Base-by-base conservation (phyloP, 2,888 invertebrate genomes). In the Caenorhabditis wallacei region DNA sequence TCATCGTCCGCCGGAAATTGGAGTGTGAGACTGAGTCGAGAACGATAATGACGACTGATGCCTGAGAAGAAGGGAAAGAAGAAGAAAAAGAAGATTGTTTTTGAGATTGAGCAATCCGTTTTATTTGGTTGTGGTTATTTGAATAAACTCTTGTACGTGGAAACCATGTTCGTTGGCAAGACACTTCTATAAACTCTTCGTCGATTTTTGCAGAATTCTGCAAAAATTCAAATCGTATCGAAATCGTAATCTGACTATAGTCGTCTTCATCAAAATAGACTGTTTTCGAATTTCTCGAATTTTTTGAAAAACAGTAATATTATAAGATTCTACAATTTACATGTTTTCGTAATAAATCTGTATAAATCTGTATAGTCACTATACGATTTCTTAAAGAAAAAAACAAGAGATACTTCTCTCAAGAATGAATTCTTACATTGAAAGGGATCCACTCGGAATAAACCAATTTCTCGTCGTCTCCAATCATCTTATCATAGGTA, bases 11-110 rank as follows among this genome's bases (percentile, higher is more conserved):
- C 90, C 30, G 84, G 80, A 92, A 92, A 76, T 92, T 92, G 46
- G 92, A 89, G 40, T 92, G 87, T 4, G 93, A 93, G 18, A 93
- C 90, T 0, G 93, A 92, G 84, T 93, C 93, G 61, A 93, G 86
- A 0, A 93, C 93, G 13, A 93, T 88, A 83, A 93, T 89, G 16
- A 92, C 75, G 1, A 93, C 91, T 68, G 76, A 78, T 20, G 64
- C 56, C 26, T 75, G 46, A n/a, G 46, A 18, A 18, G 46, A 48
- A 48, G 43, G 11, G 8, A 13, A 16, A 2, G 46, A 48, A 18
- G 46, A 48, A 18, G 46, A 48, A 18, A 8, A 18, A 18, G 46
- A 48, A 18, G 79, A 57, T 22, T 59, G 10, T 20, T n/a, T 4
- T 51, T 64, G 37, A 30, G 53, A 13, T n/a, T 18, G 30, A 37